phyloP scores from a whole-genome alignment of 2,113 vertebrate genomes.

The Circaetus cinerascens region DNA sequence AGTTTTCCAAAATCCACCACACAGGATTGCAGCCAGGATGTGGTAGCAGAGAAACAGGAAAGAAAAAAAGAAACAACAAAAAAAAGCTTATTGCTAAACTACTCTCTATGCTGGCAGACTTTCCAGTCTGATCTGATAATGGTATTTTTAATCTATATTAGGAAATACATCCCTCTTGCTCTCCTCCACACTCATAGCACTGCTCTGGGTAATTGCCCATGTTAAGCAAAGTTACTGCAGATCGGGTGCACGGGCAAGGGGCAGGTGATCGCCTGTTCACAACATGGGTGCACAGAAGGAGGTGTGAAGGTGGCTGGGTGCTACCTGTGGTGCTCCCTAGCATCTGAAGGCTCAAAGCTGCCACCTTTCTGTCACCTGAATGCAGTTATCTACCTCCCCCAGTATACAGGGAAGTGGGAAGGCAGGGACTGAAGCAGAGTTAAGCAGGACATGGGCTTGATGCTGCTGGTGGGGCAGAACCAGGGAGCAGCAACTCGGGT shows the following conservation, averaged over 20 bases:
- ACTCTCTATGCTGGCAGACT: background rate
- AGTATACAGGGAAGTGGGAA: background rate
- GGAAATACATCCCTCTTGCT: background rate
- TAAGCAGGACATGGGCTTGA: background rate
- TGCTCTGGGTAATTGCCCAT: background rate
- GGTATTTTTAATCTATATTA: background rate
- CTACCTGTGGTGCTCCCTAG: background rate
- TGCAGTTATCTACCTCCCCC: background rate
- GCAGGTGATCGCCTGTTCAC: accelerated
- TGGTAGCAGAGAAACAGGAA: background rate
- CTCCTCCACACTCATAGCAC: background rate
- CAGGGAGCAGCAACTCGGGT: accelerated
- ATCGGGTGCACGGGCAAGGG: accelerated
- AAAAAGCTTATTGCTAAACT: background rate
- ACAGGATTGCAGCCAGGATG: background rate
- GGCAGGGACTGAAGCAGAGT: background rate
- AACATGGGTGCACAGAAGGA: background rate
- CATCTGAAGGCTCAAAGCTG: background rate
- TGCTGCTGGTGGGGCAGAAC: background rate
- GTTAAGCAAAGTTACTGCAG: background rate
- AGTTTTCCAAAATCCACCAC: background rate
- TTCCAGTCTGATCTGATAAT: background rate
- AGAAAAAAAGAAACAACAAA: background rate
- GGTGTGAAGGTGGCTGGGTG: background rate
- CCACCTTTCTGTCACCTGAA: background rate